Conservation (phyloP, 1,140 invertebrate species). For the Geopemphigus sp. region DNA sequence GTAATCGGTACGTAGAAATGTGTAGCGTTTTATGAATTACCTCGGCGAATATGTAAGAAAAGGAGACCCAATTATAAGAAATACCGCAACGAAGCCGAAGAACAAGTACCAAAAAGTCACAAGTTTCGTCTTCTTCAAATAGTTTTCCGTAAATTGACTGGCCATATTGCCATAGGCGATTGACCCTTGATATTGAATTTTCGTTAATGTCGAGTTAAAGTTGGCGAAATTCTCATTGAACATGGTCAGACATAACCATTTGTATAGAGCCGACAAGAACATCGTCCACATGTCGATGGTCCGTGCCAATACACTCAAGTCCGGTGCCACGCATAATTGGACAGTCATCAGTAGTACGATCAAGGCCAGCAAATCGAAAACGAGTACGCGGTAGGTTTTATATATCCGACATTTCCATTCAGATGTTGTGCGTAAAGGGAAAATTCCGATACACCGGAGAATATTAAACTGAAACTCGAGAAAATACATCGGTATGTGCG, state of each 20-base stretch:
- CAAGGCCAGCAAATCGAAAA: not conserved
- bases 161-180: not conserved
- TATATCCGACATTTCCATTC: not conserved
- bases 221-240: not conserved
- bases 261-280: not conserved
- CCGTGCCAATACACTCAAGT: not conserved
- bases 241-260: not conserved
- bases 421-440: not conserved
- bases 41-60: slow-evolving; percentile 1
- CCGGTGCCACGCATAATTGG: not conserved
- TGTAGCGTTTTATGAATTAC: not conserved
- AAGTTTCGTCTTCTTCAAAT: not conserved
- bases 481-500: not conserved
- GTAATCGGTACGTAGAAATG: no score
- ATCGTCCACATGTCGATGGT: slow-evolving; percentile 40
- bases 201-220: not conserved
- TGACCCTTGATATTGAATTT: not conserved
- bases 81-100: not conserved
- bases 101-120: not conserved
- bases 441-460: not conserved
- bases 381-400: not conserved
- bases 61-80: not conserved
- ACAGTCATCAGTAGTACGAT: not conserved
- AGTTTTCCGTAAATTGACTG: not conserved
- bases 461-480: not conserved